A percentile compares a stretch with the other conserved stretches of the same genome.
Evolutionary conservation across 2,113 vertebrate genomes (phyloP).

Genomic region (Zootoca vivipara): DNA sequence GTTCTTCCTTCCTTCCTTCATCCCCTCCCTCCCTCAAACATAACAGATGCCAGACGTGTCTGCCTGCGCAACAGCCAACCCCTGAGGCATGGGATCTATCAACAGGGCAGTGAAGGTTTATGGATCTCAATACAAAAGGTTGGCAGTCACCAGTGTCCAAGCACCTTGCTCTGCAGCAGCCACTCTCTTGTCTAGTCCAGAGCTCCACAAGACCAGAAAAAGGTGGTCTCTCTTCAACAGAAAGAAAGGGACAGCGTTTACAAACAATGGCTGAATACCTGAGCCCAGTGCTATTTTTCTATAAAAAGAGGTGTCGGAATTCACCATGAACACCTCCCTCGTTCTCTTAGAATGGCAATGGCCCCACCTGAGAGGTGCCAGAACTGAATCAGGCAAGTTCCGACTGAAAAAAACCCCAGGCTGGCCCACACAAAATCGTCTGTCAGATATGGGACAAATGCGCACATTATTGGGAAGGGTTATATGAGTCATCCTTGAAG

Average conservation of each 20-base stretch:
- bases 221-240: neutral
- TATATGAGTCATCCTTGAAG: neutral
- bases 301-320: too few relatives aligned
- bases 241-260: neutral
- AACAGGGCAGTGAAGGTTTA: neutral
- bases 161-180: neutral
- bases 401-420: too few relatives aligned
- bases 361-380: too few relatives aligned
- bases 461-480: neutral
- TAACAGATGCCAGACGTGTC: neutral
- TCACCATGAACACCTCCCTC: too few relatives aligned
- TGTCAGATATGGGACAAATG: neutral
- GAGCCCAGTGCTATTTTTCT: too few relatives aligned
- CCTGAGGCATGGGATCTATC: neutral
- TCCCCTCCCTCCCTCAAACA: neutral
- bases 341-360: too few relatives aligned
- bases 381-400: too few relatives aligned
- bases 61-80: neutral
- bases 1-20: neutral
- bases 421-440: neutral
- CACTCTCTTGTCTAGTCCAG: too few relatives aligned
- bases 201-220: neutral
- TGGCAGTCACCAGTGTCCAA: neutral
- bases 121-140: constrained; percentile 12
- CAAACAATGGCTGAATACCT: neutral